Conservation (phyloP, 2,888 invertebrate genomes). For the Caenorhabditis uteleia region DNA sequence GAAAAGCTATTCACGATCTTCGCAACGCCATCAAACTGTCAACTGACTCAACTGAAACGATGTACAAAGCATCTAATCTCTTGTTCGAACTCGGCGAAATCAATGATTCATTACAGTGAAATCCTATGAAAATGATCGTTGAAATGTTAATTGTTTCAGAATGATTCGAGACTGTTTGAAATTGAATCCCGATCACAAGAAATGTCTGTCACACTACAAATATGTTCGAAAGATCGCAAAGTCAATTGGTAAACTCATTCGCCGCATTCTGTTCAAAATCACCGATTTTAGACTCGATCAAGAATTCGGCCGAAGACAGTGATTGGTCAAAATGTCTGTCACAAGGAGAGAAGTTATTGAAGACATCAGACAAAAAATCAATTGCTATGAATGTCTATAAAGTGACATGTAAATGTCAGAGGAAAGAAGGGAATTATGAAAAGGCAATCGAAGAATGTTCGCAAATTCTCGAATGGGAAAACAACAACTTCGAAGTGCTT, state of each 20-base stretch:
- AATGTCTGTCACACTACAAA: constrained; percentile 95
- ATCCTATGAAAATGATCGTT: background rate
- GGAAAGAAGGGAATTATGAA: constrained; percentile 76
- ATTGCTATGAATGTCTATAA: constrained; percentile 78
- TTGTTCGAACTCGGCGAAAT: constrained; percentile 17
- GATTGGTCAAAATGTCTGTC: constrained; percentile 77
- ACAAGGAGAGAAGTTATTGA: constrained; percentile 76
- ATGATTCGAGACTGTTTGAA: constrained; percentile 96
- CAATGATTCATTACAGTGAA: constrained; percentile 8
- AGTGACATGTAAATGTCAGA: constrained; percentile 81
- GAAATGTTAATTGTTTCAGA: constrained; percentile 71
- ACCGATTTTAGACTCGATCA: constrained; percentile 23
- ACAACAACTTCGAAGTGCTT: constrained; percentile 79
- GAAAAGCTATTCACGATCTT: constrained; percentile 16
- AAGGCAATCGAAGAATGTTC: constrained; percentile 82
- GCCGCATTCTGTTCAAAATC: background rate
- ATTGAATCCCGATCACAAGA: constrained; percentile 93
- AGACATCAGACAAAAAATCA: constrained; percentile 74
- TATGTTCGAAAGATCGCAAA: constrained; percentile 86
- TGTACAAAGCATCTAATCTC: constrained; percentile 13
- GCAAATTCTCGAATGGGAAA: constrained; percentile 79
- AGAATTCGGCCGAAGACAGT: constrained; percentile 6
- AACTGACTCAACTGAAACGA: constrained; percentile 10
- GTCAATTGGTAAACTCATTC: constrained; percentile 1
- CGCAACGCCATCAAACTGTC: constrained; percentile 19